phyloP scores from a whole-genome alignment of 2,113 vertebrate genomes.

The Ageneiosus marmoratus region DNA sequence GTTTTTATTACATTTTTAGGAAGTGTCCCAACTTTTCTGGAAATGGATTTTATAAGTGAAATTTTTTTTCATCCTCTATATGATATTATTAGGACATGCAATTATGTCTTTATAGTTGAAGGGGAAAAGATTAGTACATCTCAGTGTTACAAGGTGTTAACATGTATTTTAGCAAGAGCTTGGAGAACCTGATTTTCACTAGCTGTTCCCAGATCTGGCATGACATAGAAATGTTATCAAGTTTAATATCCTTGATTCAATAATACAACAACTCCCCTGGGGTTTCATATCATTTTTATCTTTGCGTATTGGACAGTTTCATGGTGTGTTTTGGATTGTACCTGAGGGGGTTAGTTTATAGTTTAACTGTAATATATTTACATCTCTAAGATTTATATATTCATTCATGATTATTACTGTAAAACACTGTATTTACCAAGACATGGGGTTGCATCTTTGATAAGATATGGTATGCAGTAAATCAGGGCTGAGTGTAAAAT shows the following conservation, averaged over 20 bases:
- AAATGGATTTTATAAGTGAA: not conserved
- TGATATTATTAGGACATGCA: conserved; percentile 49
- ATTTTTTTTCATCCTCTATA: not conserved
- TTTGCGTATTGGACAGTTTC: not conserved
- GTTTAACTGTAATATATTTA: conserved; percentile 7
- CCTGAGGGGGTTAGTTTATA: conserved; percentile 19
- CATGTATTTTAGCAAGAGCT: not conserved
- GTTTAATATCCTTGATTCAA: conserved; percentile 31
- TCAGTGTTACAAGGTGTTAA: not conserved
- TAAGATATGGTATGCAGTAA: not conserved
- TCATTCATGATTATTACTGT: not conserved
- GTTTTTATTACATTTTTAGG: too few relatives aligned
- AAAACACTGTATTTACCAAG: conserved; percentile 13
- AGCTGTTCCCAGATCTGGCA: not conserved
- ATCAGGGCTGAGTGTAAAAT: conserved; percentile 26
- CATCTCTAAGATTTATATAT: conserved; percentile 2
- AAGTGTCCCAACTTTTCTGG: too few relatives aligned
- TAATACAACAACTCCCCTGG: not conserved
- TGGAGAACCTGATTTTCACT: conserved; percentile 13
- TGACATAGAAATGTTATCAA: conserved; percentile 18
- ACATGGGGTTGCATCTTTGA: conserved; percentile 12
- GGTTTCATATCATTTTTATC: conserved; percentile 19
- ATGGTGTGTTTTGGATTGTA: conserved; percentile 6
- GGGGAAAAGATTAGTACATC: conserved; percentile 8
- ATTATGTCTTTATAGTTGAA: conserved; percentile 10